phyloP scores from a whole-genome alignment of 2,888 invertebrate species.

The Heliconius erato region DNA sequence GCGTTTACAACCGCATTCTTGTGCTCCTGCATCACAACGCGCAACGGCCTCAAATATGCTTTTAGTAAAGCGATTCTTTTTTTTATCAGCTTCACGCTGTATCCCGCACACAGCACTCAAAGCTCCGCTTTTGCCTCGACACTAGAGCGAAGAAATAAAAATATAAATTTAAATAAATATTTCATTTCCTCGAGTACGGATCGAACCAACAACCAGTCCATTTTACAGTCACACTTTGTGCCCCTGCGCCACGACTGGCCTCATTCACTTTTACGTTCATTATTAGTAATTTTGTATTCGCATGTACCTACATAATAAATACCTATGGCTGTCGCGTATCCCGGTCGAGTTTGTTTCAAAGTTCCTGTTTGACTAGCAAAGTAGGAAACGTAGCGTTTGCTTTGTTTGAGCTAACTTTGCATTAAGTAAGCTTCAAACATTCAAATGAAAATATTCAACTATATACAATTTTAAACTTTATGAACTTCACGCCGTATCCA shows the following conservation, averaged over 20 bases:
- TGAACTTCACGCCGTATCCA: background rate
- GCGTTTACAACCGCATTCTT: too few relatives aligned
- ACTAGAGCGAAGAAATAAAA: too few relatives aligned
- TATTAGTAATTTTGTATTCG: background rate
- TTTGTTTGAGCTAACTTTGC: constrained; percentile 33
- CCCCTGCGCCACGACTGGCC: background rate
- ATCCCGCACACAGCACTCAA: too few relatives aligned
- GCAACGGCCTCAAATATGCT: too few relatives aligned
- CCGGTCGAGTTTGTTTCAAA: constrained; percentile 38
- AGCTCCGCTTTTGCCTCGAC: too few relatives aligned
- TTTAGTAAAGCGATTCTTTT: too few relatives aligned
- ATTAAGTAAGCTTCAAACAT: constrained; percentile 26
- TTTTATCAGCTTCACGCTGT: too few relatives aligned
- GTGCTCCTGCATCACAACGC: too few relatives aligned
- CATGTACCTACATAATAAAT: background rate
- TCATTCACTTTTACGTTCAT: background rate
- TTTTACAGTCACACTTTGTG: too few relatives aligned
- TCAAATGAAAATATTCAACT: constrained; percentile 18
- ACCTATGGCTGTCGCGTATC: constrained; percentile 18
- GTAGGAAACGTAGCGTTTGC: constrained; percentile 32
- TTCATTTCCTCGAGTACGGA: too few relatives aligned
- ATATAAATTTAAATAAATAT: too few relatives aligned
- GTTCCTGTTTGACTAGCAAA: constrained; percentile 39
- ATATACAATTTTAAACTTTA: background rate
- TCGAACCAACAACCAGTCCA: too few relatives aligned